These are phyloP conservation scores for Nipponia nippon DNA, from an alignment of 2,113 vertebrate genomes.

Conservation along the genomic window DNA sequence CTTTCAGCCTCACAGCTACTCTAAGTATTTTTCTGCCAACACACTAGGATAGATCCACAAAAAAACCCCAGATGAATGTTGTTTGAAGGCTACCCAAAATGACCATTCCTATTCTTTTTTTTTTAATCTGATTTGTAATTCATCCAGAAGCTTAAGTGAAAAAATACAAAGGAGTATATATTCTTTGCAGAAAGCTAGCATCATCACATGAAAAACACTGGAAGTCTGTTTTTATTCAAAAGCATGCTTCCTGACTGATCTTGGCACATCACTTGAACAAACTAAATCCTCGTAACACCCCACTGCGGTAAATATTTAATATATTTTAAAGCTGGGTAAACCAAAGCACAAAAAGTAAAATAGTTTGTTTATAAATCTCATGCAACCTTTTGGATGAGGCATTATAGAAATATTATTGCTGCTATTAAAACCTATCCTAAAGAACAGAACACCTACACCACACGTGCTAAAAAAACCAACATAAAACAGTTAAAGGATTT, in stretches of 20 bases:
- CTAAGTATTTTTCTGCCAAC: constrained; percentile 7
- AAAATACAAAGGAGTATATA: background rate
- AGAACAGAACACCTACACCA: background rate
- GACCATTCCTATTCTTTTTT: background rate
- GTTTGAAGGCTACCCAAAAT: constrained; percentile 2
- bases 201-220: background rate
- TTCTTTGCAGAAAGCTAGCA: background rate
- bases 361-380: background rate
- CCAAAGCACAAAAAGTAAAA: background rate
- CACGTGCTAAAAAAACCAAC: background rate
- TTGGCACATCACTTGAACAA: background rate
- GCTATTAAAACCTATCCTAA: background rate
- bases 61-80: background rate
- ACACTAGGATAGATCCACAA: background rate
- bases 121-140: background rate
- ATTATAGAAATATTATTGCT: background rate
- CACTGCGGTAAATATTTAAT: constrained; percentile 24
- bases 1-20: constrained; percentile 14
- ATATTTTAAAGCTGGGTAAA: constrained; percentile 10
- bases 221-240: constrained; percentile 2
- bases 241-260: constrained; percentile 3
- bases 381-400: background rate
- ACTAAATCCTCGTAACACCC: background rate
- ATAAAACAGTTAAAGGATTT: background rate
- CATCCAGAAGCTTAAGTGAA: background rate